phyloP scores from a whole-genome alignment of 1,140 invertebrate species.

The Maconellicoccus hirsutus region DNA sequence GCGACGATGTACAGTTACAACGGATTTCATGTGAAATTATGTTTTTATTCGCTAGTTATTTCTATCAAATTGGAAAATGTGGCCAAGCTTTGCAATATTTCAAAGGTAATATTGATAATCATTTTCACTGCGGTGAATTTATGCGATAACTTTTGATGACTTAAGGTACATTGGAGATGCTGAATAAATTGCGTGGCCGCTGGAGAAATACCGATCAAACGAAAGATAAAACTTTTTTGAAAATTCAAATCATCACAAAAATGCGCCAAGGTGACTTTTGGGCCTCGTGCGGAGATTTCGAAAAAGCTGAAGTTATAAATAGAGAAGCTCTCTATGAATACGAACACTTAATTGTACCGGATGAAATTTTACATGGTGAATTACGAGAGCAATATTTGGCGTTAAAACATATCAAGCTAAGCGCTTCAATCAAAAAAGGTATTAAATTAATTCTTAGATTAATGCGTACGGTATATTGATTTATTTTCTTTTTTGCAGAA shows the following conservation, averaged over 20 bases:
- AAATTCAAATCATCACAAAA: background rate
- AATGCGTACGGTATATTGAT: too few species aligned
- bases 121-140: too few species aligned
- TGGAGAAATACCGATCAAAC: background rate
- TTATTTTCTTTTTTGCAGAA: too few species aligned
- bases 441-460: background rate
- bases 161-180: background rate
- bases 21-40: background rate
- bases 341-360: background rate
- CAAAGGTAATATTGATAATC: background rate
- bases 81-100: background rate
- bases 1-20: background rate
- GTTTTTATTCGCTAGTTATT: background rate
- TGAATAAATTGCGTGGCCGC: background rate
- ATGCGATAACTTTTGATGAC: background rate
- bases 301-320: background rate
- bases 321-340: background rate
- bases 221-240: background rate
- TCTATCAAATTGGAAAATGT: background rate
- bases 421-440: background rate
- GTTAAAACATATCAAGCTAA: background rate
- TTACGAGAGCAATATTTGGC: background rate
- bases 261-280: background rate
- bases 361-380: background rate
- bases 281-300: background rate